phyloP scores from a whole-genome alignment of 2,888 invertebrate genomes.

The Bellardia bayeri region DNA sequence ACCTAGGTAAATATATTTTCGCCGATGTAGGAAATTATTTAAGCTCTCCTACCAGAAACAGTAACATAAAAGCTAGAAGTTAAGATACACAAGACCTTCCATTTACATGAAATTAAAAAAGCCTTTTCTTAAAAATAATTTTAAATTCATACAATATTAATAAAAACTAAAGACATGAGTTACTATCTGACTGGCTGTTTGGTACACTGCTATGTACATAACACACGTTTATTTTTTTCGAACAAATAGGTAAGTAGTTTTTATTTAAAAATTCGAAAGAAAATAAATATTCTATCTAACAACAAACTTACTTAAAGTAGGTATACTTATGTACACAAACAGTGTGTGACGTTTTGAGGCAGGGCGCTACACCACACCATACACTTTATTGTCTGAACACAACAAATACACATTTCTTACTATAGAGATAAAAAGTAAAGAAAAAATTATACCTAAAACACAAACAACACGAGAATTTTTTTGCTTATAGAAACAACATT shows the following conservation, averaged over 20 bases:
- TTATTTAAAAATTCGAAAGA: not conserved
- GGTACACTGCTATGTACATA: too few relatives aligned
- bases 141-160: too few relatives aligned
- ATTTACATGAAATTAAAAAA: too few relatives aligned
- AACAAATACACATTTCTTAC: constrained; percentile 18
- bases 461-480: constrained; percentile 40
- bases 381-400: not conserved
- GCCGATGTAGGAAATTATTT: too few relatives aligned
- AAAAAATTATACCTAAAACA: constrained; percentile 3
- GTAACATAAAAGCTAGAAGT: too few relatives aligned
- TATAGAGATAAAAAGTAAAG: constrained; percentile 25
- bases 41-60: too few relatives aligned
- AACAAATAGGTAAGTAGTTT: not conserved
- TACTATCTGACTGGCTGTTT: not conserved
- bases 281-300: not conserved
- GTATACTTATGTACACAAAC: not conserved
- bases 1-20: too few relatives aligned
- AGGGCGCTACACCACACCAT: constrained; percentile 18
- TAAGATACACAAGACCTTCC: too few relatives aligned
- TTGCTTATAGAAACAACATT: constrained; percentile 21
- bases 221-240: not conserved
- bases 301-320: not conserved
- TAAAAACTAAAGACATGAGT: too few relatives aligned
- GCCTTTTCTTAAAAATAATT: too few relatives aligned
- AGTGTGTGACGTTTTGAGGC: not conserved